Conservation (phyloP, 2,113 vertebrate genomes). For the Actenoides hombroni region DNA sequence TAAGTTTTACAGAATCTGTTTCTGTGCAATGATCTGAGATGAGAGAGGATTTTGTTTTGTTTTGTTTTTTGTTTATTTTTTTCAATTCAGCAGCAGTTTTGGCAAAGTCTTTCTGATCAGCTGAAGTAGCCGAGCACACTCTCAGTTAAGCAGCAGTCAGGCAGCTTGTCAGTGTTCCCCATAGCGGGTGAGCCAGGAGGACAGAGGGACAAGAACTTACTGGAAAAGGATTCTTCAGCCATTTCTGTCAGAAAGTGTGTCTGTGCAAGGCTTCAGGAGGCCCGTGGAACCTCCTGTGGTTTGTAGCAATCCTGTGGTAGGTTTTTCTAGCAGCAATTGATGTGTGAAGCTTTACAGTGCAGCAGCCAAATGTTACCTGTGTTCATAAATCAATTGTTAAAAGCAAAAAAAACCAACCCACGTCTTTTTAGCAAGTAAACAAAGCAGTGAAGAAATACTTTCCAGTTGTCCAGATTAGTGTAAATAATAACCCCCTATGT, state of each 20-base stretch:
- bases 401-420: not conserved
- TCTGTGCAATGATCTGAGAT: not conserved
- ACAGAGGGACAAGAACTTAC: not conserved
- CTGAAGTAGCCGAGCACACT: rapidly evolving
- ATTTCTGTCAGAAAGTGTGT: not conserved
- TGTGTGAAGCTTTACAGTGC: not conserved
- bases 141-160: not conserved
- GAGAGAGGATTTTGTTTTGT: not conserved
- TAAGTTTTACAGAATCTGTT: not conserved
- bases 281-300: not conserved
- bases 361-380: not conserved
- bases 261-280: not conserved
- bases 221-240: not conserved
- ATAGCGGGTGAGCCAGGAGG: not conserved
- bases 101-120: not conserved
- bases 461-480: not conserved
- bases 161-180: not conserved
- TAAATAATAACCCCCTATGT: not conserved
- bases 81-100: not conserved
- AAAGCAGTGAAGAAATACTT: not conserved
- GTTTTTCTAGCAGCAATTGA: not conserved
- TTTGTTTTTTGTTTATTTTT: not conserved
- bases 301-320: not conserved
- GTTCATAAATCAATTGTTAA: not conserved
- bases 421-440: not conserved